Conservation (phyloP, 2,113 vertebrate genomes). For the Muscicapa adusta region DNA sequence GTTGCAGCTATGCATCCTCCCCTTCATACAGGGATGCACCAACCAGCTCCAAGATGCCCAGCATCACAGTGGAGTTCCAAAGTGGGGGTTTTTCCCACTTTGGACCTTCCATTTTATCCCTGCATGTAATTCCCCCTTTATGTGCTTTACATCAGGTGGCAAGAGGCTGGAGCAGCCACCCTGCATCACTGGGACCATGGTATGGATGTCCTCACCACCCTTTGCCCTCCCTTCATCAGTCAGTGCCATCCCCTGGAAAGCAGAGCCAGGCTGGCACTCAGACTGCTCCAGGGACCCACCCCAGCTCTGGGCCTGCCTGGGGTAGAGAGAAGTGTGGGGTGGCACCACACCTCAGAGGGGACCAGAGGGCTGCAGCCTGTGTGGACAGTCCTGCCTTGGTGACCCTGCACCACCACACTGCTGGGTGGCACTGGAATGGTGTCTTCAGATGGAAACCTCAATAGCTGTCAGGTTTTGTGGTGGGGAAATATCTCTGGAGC, state of each 20-base stretch:
- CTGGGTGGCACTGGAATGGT: background rate
- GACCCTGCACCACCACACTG: background rate
- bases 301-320: too few relatives aligned
- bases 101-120: background rate
- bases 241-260: too few relatives aligned
- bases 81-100: background rate
- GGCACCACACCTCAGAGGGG: too few relatives aligned
- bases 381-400: background rate
- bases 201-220: too few relatives aligned
- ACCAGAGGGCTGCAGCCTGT: too few relatives aligned
- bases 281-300: too few relatives aligned
- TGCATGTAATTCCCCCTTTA: background rate
- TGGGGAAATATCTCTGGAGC: background rate
- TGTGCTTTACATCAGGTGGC: too few relatives aligned
- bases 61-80: fast-evolving
- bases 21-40: background rate
- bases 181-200: too few relatives aligned
- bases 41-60: background rate
- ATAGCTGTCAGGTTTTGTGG: background rate
- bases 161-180: too few relatives aligned
- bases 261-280: too few relatives aligned
- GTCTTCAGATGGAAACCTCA: background rate
- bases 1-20: background rate
- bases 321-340: too few relatives aligned
- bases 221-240: too few relatives aligned